These are phyloP conservation scores for Drosophila lacertosa DNA, from an alignment of 1,140 invertebrate genomes.

Conservation along the genomic window DNA sequence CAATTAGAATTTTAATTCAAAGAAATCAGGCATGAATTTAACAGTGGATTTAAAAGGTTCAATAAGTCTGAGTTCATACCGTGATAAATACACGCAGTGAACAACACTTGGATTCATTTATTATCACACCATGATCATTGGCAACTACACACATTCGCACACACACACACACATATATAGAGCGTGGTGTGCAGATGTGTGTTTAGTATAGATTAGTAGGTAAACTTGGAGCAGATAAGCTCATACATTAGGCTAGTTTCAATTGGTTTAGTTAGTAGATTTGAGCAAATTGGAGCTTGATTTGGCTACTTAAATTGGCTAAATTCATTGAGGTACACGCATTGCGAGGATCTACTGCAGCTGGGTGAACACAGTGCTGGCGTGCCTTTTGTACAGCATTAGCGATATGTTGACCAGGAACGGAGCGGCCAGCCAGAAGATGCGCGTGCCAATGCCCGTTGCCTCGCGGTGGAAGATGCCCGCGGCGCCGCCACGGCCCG, in stretches of 20 bases:
- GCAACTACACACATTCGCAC: conserved; percentile 8
- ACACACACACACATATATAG: background rate
- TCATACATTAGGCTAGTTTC: conserved; percentile 19
- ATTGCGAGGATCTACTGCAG: conserved; percentile 32
- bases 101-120: conserved; percentile 30
- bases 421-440: conserved; percentile 68
- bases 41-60: background rate
- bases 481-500: conserved; percentile 84
- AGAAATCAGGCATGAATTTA: no score
- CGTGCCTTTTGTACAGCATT: conserved; percentile 61
- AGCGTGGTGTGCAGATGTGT: background rate
- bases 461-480: conserved; percentile 72
- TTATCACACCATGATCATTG: conserved; percentile 38
- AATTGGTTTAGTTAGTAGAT: conserved; percentile 12
- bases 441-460: conserved; percentile 73
- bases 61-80: no score
- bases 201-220: background rate
- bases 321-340: conserved; percentile 24
- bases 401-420: conserved; percentile 71
- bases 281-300: conserved; percentile 19
- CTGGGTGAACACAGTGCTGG: conserved; percentile 44
- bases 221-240: conserved; percentile 13
- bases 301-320: conserved; percentile 11
- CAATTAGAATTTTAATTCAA: no score
- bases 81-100: background rate